Base-by-base conservation (phyloP, 1,140 invertebrate genomes). In the Meloidogyne hapla region DNA sequence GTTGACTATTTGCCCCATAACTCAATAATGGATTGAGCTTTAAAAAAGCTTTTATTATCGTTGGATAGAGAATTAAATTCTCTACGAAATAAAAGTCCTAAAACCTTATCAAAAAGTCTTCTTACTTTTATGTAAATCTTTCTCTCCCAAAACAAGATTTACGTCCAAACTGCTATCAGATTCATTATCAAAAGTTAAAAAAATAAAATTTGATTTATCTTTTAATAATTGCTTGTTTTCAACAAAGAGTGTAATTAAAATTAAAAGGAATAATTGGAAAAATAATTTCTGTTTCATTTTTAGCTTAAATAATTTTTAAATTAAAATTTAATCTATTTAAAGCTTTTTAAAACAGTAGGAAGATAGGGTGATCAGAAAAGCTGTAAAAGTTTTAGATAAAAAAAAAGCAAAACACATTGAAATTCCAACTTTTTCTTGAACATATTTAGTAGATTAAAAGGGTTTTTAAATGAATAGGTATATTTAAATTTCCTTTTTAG, bases 131-230 rank as follows among this genome's bases (percentile, higher is more conserved):
- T 26, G 15, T 15, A 61, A 21, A 21, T 70, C 18, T 21, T 61
- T 70, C 15, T 61, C 28, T 45, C 15, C 28, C 21, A 33, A 18
- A 26, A 70, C 68, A 5, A 70, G 5, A n/a, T 70, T 70, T 28
- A 70, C 68, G 9, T 70, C 38, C 6, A 42, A 70, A 25, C 2
- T 56, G 8, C 21, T n/a, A 15, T 45, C 68, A 15, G 42, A 56
- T 1, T 21, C 28, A 28, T 70, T 70, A 61, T n/a, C 18, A 70
- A 70, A 70, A 15, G 68, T 70, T 28, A 70, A 18, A 70, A 70
- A 70, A 45, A 70, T 61, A 70, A 70, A 70, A 70, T 70, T 45
- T 15, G 68, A 23, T 26, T 23, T 25, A 38, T 42, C 28, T 45
- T 70, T 70, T 2, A 26, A 15, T 61, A 28, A 48, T 8, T 42